Evolutionary conservation across 2,888 invertebrate species (phyloP), one percentile per base, ranked within the genome.

Genomic region (Oscheius myriophilus): DNA sequence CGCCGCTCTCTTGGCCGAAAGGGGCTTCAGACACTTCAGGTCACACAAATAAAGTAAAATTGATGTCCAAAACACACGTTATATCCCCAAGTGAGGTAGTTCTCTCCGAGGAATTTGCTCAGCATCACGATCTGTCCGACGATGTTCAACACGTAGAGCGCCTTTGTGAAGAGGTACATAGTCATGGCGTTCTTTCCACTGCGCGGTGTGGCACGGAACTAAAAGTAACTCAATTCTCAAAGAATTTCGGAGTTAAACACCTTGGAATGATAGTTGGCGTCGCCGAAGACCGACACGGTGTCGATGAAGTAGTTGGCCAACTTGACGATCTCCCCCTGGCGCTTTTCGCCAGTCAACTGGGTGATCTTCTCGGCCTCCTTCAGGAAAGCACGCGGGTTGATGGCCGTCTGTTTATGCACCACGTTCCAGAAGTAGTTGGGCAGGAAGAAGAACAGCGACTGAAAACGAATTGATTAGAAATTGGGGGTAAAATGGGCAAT

Each of bases 361-460:
- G 71, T 68, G 23, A 76, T 14, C 54, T 71, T 71, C 49, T 62
- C 53, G 14, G 70, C 72, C 45, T 72, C 74, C 43, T 59, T 55
- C 18, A 74, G 55, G 39, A 70, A 74, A 9, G 54, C 63, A 7
- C 46, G 45, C 11, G 74, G 74, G 33, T 74, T 72, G 55, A 72
- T 49, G 21, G 72, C 72, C 16, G 81, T 81, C 58, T 81, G 81
- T 62, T 79, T 80, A 71, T 85, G 84, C 41, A 84, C 62, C 45
- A 75, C 69, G 51, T 87, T 87, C 87, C 88, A 88, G 12, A 88
- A 70, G 43, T 86, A 84, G 68, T 87, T 87, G 12, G 88, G 88
- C 53, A 88, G 72, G 73, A 86, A 88, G 80, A 88, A 88, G 59
- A 85, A 82, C 64, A 86, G 77, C 12, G 87, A 45, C 61, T 61